Percentiles rank a stretch among this genome's conserved stretches.
phyloP scores from a whole-genome alignment of 2,797 vertebrate genomes.

The Gymnocypris eckloni region DNA sequence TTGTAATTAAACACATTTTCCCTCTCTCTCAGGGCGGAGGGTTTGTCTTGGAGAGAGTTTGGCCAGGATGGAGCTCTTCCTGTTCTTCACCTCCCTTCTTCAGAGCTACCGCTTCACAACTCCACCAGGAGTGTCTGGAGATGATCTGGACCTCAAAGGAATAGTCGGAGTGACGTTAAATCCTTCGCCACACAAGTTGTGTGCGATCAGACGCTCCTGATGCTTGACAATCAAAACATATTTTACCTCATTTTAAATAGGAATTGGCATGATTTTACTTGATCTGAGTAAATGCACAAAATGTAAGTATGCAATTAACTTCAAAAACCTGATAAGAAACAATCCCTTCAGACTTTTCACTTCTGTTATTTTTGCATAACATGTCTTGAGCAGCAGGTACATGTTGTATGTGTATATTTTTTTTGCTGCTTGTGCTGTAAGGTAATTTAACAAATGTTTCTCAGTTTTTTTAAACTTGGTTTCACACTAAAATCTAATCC shows the following conservation, averaged over 20 bases:
- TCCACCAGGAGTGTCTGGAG: slow-evolving; percentile 68
- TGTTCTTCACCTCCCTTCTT: slow-evolving; percentile 77
- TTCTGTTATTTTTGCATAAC: neutral
- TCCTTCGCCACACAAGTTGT: slow-evolving; percentile 62
- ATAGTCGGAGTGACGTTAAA: slow-evolving; percentile 65
- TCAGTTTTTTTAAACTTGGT: neutral
- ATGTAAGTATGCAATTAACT: neutral
- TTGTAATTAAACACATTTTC: neutral
- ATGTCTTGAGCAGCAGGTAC: neutral
- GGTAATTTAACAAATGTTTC: neutral
- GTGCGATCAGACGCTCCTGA: slow-evolving; percentile 17
- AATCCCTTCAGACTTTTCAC: neutral
- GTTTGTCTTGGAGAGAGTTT: slow-evolving; percentile 75
- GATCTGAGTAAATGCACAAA: neutral
- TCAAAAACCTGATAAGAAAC: neutral
- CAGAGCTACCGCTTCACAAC: slow-evolving; percentile 72
- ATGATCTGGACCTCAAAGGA: slow-evolving; percentile 73
- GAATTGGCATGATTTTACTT: neutral
- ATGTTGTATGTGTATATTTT: neutral
- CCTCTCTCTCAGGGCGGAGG: slow-evolving; percentile 64
- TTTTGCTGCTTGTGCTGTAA: neutral
- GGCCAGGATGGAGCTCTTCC: slow-evolving; percentile 79
- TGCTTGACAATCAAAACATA: neutral
- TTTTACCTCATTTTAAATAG: neutral
- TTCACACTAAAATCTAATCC: neutral